Base-by-base conservation (phyloP, 2,113 vertebrate species). In the Thalassoma bifasciatum region DNA sequence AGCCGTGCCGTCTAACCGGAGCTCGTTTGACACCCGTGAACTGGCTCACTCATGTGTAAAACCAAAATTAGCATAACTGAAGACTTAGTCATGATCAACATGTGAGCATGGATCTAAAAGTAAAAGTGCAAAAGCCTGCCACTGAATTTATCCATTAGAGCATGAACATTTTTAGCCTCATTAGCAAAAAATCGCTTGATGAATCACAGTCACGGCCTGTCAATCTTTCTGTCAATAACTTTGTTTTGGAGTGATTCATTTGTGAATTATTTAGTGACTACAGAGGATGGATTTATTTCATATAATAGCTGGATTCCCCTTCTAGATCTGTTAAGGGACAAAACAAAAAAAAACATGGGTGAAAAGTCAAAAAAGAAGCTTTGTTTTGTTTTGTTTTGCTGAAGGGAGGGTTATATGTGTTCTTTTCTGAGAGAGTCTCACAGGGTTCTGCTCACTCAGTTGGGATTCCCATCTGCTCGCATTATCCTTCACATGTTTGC, bases 11-110 rank as follows among this genome's bases (percentile, higher is more conserved):
- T 38, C 24, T 24, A 30, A 54, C 22, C 50, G n/a, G 24, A 26
- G 67, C 57, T 60, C 70, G 37, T 36, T 40, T 51, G 22, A 57
- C 72, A 38, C 52, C 40, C 62, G 47, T 21, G 17, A 66, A 74
- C 37, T 46, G 40, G 53, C 69, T 24, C 65, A 81, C 54, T 65
- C 72, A 16, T 60, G 67, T 66, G 75, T 65, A 40, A 60, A 61
- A 50, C 9, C 53, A 57, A 7, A 68, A 71, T 75, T 24, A 52
- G 37, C 56, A 72, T 67, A 26, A 24, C 60, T 65, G 52, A 66
- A 60, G 50, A 65, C 23, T 70, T 21, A 65, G 73, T 66, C 77
- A 62, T 47, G 1, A 73, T 51, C 16, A 58, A 54, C 49, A 50
- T 17, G 51, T 11, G 46, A 51, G 24, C 1, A 40, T 66, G 52